Conservation (phyloP, 2,888 invertebrate species). For the Rambutsinella grinnellia region DNA sequence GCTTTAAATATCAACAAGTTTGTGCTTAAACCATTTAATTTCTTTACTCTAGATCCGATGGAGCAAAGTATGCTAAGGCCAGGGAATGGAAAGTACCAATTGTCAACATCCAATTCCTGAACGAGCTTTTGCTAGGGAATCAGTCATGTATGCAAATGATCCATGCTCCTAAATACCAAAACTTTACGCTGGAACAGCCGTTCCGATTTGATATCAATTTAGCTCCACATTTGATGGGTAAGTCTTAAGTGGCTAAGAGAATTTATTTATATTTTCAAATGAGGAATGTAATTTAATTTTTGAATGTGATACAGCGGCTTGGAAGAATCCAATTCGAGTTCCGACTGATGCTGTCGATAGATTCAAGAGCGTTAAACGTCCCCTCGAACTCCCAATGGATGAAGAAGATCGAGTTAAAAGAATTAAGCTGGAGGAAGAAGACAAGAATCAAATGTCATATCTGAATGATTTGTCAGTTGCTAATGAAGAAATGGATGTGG, state of each 20-base stretch:
- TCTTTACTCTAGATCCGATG: slow-evolving; percentile 77
- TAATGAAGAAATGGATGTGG: neutral
- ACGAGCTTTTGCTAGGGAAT: slow-evolving; percentile 91
- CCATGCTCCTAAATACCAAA: slow-evolving; percentile 83
- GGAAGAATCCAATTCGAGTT: slow-evolving; percentile 94
- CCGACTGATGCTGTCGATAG: slow-evolving; percentile 89
- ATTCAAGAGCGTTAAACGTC: slow-evolving; percentile 77
- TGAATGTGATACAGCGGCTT: slow-evolving; percentile 84
- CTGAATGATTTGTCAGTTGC: neutral
- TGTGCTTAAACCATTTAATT: slow-evolving; percentile 7
- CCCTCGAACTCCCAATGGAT: slow-evolving; percentile 15
- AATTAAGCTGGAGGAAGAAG: slow-evolving; percentile 17
- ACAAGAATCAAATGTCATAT: slow-evolving; percentile 14
- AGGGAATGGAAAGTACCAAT: slow-evolving; percentile 92
- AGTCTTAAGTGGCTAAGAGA: slow-evolving; percentile 68
- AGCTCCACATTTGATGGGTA: slow-evolving; percentile 92
- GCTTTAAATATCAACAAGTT: slow-evolving; percentile 32
- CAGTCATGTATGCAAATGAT: slow-evolving; percentile 77
- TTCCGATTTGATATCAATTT: slow-evolving; percentile 89
- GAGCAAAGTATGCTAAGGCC: slow-evolving; percentile 89
- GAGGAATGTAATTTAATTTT: neutral
- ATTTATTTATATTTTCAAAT: slow-evolving; percentile 16
- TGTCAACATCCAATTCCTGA: slow-evolving; percentile 94
- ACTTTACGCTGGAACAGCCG: slow-evolving; percentile 83
- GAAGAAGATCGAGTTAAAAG: slow-evolving; percentile 21